Evolutionary conservation across 2,113 vertebrate genomes (phyloP).

Genomic region (Phrynosoma platyrhinos): DNA sequence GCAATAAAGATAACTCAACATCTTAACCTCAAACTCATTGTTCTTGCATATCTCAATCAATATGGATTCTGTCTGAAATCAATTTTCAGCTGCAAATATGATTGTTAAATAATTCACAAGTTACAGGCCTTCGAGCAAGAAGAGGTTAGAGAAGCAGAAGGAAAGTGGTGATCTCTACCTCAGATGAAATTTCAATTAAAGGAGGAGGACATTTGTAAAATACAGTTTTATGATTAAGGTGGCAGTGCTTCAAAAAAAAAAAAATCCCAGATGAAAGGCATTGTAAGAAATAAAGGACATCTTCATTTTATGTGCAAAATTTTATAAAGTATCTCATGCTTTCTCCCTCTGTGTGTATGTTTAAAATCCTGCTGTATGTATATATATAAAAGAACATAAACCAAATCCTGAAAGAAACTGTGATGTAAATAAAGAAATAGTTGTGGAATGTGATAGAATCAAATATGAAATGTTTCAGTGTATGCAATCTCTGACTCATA

Average conservation of each 20-base stretch:
- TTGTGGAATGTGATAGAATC: slow-evolving; percentile 8
- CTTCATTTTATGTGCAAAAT: neutral
- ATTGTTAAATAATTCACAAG: slow-evolving; percentile 87
- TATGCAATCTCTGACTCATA: too few relatives aligned
- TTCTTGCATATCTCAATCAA: slow-evolving; percentile 83
- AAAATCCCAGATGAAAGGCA: neutral
- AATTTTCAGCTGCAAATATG: slow-evolving; percentile 85
- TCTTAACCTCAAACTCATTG: slow-evolving; percentile 82
- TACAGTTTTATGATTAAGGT: slow-evolving; percentile 51
- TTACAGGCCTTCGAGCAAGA: slow-evolving; percentile 77
- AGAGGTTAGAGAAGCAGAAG: slow-evolving; percentile 76
- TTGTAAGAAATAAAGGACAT: neutral
- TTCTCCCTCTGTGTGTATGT: neutral
- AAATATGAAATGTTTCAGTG: neutral
- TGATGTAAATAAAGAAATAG: neutral
- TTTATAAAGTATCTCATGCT: neutral
- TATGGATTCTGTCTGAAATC: slow-evolving; percentile 84
- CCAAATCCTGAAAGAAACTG: neutral
- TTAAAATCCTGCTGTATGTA: slow-evolving; percentile 28
- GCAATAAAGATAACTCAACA: slow-evolving; percentile 76
- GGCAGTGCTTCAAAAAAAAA: slow-evolving; percentile 30
- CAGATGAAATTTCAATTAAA: slow-evolving; percentile 80
- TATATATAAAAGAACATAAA: slow-evolving; percentile 18
- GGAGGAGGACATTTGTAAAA: slow-evolving; percentile 57
- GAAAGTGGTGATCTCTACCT: slow-evolving; percentile 70